Conservation (phyloP, 2,113 vertebrate genomes). For the Suricata suricatta region DNA sequence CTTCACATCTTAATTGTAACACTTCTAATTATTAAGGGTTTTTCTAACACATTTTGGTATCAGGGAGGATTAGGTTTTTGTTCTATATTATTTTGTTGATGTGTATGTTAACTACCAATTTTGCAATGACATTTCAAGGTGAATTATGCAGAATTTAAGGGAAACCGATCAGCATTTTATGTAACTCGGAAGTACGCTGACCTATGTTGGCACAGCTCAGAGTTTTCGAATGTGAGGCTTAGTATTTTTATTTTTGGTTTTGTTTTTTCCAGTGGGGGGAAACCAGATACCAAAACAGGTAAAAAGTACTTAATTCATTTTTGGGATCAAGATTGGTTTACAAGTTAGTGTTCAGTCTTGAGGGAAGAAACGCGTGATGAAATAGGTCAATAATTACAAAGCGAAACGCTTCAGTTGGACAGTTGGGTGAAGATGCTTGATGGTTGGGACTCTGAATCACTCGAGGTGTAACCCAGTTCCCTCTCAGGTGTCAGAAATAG, state of each 20-base stretch:
- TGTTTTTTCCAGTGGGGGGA: neutral
- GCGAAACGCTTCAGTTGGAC: neutral
- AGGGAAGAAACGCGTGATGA: neutral
- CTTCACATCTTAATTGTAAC: neutral
- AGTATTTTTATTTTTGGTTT: neutral
- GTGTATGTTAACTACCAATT: neutral
- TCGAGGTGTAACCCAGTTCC: neutral
- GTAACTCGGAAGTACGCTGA: neutral
- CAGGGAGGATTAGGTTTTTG: neutral
- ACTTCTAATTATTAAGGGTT: neutral
- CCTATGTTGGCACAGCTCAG: neutral
- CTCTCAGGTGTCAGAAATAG: neutral
- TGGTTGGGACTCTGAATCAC: neutral
- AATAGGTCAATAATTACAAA: neutral
- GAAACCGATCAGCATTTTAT: neutral
- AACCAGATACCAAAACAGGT: neutral
- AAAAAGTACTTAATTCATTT: neutral
- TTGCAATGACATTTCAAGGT: slow-evolving; percentile 8
- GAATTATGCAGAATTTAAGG: neutral
- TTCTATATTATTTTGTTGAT: slow-evolving; percentile 13
- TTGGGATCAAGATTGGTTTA: slow-evolving; percentile 18
- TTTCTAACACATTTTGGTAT: slow-evolving; percentile 7
- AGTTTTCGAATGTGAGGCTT: neutral
- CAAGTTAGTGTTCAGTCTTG: neutral
- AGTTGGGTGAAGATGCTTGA: neutral